phyloP scores from a whole-genome alignment of 53 echinoderm and acorn worm species.

The Antedon mediterranea region DNA sequence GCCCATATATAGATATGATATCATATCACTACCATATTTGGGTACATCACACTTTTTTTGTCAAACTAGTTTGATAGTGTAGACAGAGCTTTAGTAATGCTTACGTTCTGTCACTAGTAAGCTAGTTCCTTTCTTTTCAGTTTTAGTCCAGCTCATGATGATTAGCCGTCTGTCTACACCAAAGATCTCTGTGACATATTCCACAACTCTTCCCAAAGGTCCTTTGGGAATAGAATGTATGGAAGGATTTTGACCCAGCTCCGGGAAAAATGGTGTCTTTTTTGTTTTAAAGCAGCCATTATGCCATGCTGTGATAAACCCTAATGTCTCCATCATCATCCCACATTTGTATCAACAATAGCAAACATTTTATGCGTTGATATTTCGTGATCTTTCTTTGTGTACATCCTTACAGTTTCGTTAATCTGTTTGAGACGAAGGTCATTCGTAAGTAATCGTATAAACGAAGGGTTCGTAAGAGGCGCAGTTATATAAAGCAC shows the following conservation, averaged over 20 bases:
- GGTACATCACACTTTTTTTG: no score
- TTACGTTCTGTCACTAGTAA: conserved; percentile 41
- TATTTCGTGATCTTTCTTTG: conserved; percentile 38
- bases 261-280: conserved; percentile 17
- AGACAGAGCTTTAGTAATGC: no score
- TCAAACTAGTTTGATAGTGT: no score
- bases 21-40: no score
- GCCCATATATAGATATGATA: no score
- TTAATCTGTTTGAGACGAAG: conserved; percentile 60
- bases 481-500: conserved; percentile 61
- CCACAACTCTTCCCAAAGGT: conserved; percentile 66
- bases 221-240: conserved; percentile 35
- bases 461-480: conserved; percentile 68
- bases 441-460: conserved; percentile 34
- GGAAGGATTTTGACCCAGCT: conserved; percentile 42
- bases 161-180: conserved; percentile 51
- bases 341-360: conserved; percentile 34
- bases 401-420: conserved; percentile 75
- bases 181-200: conserved; percentile 71
- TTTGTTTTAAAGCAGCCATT: conserved; percentile 67
- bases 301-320: conserved; percentile 78
- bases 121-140: conserved; percentile 15
- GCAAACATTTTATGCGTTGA: conserved; percentile 68
- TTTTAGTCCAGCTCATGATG: conserved; percentile 57
- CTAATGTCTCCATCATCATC: conserved; percentile 47